phyloP scores from a whole-genome alignment of 1,140 invertebrate species.

The Ceratina australensis region DNA sequence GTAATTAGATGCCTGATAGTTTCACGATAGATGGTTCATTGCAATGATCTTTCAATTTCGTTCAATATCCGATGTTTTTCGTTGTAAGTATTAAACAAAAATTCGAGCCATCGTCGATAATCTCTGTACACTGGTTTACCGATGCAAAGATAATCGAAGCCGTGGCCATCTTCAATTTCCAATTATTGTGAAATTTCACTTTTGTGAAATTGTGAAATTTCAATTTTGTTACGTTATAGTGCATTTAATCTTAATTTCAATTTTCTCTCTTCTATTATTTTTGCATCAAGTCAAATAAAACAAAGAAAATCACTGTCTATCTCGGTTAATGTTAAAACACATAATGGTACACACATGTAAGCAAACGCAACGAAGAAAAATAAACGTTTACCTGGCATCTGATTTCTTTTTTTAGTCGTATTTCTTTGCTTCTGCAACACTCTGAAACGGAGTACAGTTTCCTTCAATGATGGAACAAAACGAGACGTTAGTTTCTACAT shows the following conservation, averaged over 20 bases:
- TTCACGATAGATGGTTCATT: conserved; percentile 32
- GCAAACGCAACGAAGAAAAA: conserved; percentile 20
- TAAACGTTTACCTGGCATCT: conserved; percentile 44
- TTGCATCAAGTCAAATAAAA: conserved; percentile 17
- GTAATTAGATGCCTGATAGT: conserved; percentile 55
- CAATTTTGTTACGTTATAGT: conserved; percentile 6
- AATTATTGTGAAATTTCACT: not conserved
- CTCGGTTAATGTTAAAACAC: not conserved
- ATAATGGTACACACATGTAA: conserved; percentile 17
- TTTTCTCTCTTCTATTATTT: conserved; percentile 36
- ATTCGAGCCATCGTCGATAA: not conserved
- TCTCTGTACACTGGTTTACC: not conserved
- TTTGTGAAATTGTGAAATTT: not conserved
- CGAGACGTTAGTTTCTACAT: no score
- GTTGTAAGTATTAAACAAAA: conserved; percentile 19
- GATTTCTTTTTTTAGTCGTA: conserved; percentile 44
- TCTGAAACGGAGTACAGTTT: not conserved
- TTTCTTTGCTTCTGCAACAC: conserved; percentile 17
- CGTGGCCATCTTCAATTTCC: not conserved
- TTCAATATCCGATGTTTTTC: conserved; percentile 11
- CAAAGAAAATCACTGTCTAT: not conserved
- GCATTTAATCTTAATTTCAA: not conserved
- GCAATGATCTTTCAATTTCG: conserved; percentile 10
- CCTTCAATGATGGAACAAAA: not conserved
- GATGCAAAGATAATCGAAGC: conserved; percentile 51